Evolutionary conservation across 2,888 invertebrate species (phyloP), one percentile per base, ranked within the genome.

Genomic region (Netelia inedita): DNA sequence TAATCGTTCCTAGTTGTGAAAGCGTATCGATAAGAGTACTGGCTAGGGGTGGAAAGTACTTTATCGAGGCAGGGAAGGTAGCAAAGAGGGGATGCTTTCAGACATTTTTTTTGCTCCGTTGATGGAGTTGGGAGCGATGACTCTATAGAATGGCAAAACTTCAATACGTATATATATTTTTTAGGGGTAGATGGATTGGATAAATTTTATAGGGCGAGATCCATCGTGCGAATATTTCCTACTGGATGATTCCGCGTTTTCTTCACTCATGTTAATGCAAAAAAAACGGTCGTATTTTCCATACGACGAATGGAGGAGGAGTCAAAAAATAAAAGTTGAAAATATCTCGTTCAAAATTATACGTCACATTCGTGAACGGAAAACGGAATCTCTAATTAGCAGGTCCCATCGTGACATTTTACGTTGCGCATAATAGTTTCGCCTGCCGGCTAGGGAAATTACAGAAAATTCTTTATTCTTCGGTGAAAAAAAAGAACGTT

Each of bases 1-100:
- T 82, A 74, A 79, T 79, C 63, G 79, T 85, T 35, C 16, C 63
- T 28, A 68, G 55, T 68, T 74, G 79, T 43, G 65, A 59, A 79
- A 78, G 69, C 50, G 74, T 75, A 74, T 79, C 85, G 85, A 85
- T 82, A 82, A 85, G 82, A 82, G 71, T 71, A 71, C 76, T 65
- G 19, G 65, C 53, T 10, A 74, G 65, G 85, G 85, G 85, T 85
- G 55, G 16, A 65, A 74, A 50, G 69, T 41, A 59, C 69, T 82
- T 85, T 81, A 74, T 82, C 81, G 78, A 72, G 57, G 57, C 28
- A 72, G 68, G 57, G 68, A 46, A 78, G 74, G 74, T 35, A 46
- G 41, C 55, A 14, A 61, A 59, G 73, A 59, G 73, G 43, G 74
- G 79, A 16, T 43, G 35, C 41, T 72, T 69, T 75, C 11, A 28